phyloP scores from a whole-genome alignment of 1,140 invertebrate species.

The Potamilus streckersoni region DNA sequence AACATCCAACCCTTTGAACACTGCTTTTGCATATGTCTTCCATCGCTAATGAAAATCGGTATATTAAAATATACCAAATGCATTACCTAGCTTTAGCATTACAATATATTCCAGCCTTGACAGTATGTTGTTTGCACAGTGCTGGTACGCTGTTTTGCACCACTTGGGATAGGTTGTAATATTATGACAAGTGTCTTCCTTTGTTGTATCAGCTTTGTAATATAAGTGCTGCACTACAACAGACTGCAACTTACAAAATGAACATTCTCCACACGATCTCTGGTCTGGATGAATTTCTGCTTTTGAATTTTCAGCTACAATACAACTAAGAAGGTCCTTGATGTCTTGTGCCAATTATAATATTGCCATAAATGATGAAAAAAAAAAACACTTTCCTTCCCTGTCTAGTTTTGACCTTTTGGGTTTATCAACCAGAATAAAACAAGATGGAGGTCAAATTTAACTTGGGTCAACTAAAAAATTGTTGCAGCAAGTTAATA shows the following conservation, averaged over 20 bases:
- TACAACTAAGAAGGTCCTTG: neutral
- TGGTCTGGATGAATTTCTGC: neutral
- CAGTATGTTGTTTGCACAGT: too few relatives aligned
- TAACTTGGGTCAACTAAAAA: neutral
- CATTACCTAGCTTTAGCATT: too few relatives aligned
- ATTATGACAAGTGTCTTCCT: constrained; percentile 11
- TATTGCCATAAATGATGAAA: neutral
- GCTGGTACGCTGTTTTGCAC: neutral
- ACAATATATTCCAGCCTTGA: too few relatives aligned
- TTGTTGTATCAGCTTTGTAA: neutral
- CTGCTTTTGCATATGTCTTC: too few relatives aligned
- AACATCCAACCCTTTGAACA: too few relatives aligned
- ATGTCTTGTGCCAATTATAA: too few relatives aligned
- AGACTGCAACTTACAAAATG: neutral
- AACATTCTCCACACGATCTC: neutral
- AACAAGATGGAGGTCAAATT: neutral
- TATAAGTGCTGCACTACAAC: neutral
- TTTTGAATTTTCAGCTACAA: neutral
- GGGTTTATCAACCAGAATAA: neutral
- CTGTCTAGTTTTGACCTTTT: neutral
- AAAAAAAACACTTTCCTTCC: constrained; percentile 2
- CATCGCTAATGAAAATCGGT: too few relatives aligned
- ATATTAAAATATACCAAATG: too few relatives aligned
- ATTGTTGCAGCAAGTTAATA: neutral
- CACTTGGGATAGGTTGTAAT: neutral